Conservation (phyloP, 2,888 invertebrate genomes). For the Ormyrus thymus region DNA sequence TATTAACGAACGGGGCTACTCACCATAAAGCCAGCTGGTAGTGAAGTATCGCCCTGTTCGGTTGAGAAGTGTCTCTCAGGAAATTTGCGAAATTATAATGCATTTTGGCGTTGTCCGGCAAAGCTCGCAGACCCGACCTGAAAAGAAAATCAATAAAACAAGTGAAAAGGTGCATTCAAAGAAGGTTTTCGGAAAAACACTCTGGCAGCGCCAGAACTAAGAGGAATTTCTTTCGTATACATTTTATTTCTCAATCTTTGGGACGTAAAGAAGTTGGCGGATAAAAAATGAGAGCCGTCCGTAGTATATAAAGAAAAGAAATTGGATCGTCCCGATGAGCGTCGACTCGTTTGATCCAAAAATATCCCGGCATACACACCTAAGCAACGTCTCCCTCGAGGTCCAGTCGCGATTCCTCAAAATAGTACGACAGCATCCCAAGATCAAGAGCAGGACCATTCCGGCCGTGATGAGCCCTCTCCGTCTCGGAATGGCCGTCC, state of each 20-base stretch:
- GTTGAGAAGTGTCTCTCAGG: slow-evolving; percentile 84
- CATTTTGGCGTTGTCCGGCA: slow-evolving; percentile 92
- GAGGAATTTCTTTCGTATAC: too few relatives aligned
- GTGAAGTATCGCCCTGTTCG: slow-evolving; percentile 84
- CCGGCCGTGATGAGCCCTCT: slow-evolving; percentile 77
- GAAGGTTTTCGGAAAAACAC: too few relatives aligned
- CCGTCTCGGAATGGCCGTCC: slow-evolving; percentile 77
- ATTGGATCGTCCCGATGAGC: too few relatives aligned
- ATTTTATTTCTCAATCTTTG: too few relatives aligned
- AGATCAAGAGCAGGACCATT: slow-evolving; percentile 78
- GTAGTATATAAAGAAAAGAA: too few relatives aligned
- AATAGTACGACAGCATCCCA: slow-evolving; percentile 82
- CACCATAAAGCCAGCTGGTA: slow-evolving; percentile 88
- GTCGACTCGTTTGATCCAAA: too few relatives aligned
- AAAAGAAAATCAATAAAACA: slow-evolving; percentile 62
- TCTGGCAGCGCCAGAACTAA: too few relatives aligned
- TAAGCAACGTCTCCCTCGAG: slow-evolving; percentile 85
- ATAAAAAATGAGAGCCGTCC: too few relatives aligned
- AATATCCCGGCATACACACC: slow-evolving; percentile 74
- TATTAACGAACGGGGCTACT: slow-evolving; percentile 65
- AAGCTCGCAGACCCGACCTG: slow-evolving; percentile 86
- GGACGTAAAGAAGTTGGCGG: too few relatives aligned
- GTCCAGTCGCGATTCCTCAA: slow-evolving; percentile 86
- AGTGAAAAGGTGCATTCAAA: too few relatives aligned
- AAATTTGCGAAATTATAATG: slow-evolving; percentile 94